phyloP scores from a whole-genome alignment of 2,797 vertebrate species.

The Sebastes umbrosus region DNA sequence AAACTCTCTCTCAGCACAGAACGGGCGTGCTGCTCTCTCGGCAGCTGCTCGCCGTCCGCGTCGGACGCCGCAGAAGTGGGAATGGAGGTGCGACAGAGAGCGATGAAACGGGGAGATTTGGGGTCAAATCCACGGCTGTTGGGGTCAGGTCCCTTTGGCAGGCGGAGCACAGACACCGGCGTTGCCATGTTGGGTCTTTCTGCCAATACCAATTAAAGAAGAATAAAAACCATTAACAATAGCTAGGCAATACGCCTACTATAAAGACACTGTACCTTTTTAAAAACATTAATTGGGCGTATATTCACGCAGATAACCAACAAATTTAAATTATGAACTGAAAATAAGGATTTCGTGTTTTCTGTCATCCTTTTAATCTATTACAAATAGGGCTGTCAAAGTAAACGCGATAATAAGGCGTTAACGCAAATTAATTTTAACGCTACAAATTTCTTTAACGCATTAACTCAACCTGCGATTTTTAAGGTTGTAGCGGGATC shows the following conservation, averaged over 20 bases:
- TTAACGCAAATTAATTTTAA: too few species aligned
- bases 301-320: neutral
- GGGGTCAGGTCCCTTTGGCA: slow-evolving; percentile 86
- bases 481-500: too few species aligned
- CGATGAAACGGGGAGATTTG: slow-evolving; percentile 78
- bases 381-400: neutral
- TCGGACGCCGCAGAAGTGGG: slow-evolving; percentile 5
- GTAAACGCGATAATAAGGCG: too few species aligned
- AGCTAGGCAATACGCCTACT: neutral
- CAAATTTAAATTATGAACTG: neutral
- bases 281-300: neutral
- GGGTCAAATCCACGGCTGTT: slow-evolving; percentile 88
- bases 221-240: neutral
- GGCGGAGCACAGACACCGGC: slow-evolving; percentile 82
- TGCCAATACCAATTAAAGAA: neutral
- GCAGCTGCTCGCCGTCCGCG: neutral
- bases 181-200: slow-evolving; percentile 57
- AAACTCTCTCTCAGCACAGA: slow-evolving; percentile 84
- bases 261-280: neutral
- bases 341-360: neutral
- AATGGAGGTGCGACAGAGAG: slow-evolving; percentile 75
- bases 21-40: slow-evolving; percentile 78
- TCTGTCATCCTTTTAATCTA: neutral
- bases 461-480: too few species aligned
- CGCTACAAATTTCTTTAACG: too few species aligned